A percentile compares a stretch with the other conserved stretches of the same genome.
Conservation (phyloP, 2,113 vertebrate genomes). For the Elgaria multicarinata region DNA sequence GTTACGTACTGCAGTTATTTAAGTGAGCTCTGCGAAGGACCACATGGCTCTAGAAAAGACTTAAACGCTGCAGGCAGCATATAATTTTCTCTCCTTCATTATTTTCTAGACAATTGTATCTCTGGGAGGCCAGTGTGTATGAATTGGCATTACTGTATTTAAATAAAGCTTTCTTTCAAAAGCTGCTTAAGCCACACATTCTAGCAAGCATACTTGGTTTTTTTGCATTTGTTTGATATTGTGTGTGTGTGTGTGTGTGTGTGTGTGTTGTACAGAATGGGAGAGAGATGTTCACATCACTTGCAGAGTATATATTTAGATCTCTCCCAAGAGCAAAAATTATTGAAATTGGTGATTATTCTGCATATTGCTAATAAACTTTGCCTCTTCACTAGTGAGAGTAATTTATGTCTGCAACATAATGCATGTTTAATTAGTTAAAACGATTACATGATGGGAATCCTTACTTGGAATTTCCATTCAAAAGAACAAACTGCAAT, state of each 20-base stretch:
- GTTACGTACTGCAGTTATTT: conserved; percentile 65
- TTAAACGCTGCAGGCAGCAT: not conserved
- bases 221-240: not conserved
- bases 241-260: not conserved
- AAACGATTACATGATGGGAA: not conserved
- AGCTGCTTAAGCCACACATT: not conserved
- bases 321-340: not conserved
- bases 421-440: conserved; percentile 43
- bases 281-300: not conserved
- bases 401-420: conserved; percentile 16
- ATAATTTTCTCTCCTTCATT: conserved; percentile 47
- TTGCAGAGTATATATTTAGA: not conserved
- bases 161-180: conserved; percentile 20
- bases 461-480: not conserved
- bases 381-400: not conserved
- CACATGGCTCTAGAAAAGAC: conserved; percentile 21
- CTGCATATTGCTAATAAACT: not conserved
- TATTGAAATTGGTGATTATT: conserved; percentile 5
- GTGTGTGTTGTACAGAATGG: too few species aligned
- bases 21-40: conserved; percentile 48
- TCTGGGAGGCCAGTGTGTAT: conserved; percentile 24
- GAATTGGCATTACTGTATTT: conserved; percentile 13
- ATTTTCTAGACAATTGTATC: conserved; percentile 45
- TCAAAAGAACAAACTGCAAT: not conserved
- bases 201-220: not conserved